Percentiles rank a stretch among this genome's conserved stretches.
Conservation (phyloP, 2,113 vertebrate species). For the Pao palembangensis region DNA sequence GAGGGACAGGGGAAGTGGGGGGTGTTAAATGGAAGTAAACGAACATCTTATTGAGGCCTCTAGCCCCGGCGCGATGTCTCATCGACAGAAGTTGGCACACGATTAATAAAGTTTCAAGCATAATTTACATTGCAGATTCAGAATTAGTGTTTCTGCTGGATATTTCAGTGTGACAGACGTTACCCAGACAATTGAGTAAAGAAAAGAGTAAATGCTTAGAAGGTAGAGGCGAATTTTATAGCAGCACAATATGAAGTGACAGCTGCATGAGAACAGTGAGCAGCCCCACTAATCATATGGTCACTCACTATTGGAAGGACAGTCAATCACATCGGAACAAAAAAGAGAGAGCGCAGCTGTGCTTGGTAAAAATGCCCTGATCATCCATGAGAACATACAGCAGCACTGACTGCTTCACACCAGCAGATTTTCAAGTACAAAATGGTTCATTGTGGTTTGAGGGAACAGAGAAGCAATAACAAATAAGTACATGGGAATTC, state of each 20-base stretch:
- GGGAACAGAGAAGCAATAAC: constrained; percentile 69
- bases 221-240: constrained; percentile 19
- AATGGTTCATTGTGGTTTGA: constrained; percentile 71
- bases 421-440: constrained; percentile 68
- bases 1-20: constrained; percentile 36
- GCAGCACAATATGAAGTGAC: constrained; percentile 43
- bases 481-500: constrained; percentile 74
- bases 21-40: constrained; percentile 70
- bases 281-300: constrained; percentile 63
- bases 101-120: constrained; percentile 69
- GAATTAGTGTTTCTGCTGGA: constrained; percentile 35
- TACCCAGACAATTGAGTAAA: constrained; percentile 37
- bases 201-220: constrained; percentile 28
- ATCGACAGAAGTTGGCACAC: constrained; percentile 59
- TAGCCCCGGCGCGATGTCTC: constrained; percentile 59
- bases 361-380: constrained; percentile 61
- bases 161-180: constrained; percentile 21
- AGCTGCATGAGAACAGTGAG: constrained; percentile 56
- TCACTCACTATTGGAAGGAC: constrained; percentile 62
- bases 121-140: constrained; percentile 71
- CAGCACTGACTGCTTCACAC: constrained; percentile 53
- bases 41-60: constrained; percentile 64
- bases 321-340: constrained; percentile 67
- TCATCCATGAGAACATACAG: constrained; percentile 55
- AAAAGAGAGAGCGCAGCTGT: constrained; percentile 55